Percentiles rank a stretch among this genome's conserved stretches.
Conservation (phyloP, 2,113 vertebrate genomes). For the Entomyzon cyanotis region DNA sequence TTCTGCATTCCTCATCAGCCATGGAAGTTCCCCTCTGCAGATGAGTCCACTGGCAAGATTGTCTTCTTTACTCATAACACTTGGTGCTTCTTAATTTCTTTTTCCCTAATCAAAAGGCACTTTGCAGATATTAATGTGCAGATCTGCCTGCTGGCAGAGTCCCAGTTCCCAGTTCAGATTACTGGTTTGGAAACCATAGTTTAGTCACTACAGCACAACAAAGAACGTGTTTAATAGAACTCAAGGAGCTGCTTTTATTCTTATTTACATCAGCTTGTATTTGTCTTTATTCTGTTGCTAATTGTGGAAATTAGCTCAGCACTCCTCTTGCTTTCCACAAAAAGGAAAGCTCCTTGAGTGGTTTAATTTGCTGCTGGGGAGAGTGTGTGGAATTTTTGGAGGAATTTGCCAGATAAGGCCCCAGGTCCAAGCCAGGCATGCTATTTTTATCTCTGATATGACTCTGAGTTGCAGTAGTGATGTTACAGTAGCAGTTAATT, state of each 20-base stretch:
- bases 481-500: background rate
- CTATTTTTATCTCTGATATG: constrained; percentile 12
- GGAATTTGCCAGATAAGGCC: background rate
- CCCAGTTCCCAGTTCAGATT: background rate
- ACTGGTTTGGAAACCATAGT: background rate
- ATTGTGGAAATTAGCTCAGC: background rate
- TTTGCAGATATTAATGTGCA: background rate
- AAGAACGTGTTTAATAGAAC: background rate
- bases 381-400: background rate
- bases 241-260: background rate
- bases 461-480: background rate
- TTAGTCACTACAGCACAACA: background rate
- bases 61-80: background rate
- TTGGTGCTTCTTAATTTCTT: background rate
- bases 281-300: background rate
- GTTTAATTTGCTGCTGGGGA: background rate
- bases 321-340: background rate
- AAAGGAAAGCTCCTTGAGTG: background rate
- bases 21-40: background rate
- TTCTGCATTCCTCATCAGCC: background rate
- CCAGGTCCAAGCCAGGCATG: background rate
- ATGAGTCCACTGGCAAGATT: background rate
- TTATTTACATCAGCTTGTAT: background rate
- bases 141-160: background rate
- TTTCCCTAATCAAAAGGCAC: background rate